Evolutionary conservation across 2,797 vertebrate genomes (phyloP).

Genomic region (Propithecus perrieri): DNA sequence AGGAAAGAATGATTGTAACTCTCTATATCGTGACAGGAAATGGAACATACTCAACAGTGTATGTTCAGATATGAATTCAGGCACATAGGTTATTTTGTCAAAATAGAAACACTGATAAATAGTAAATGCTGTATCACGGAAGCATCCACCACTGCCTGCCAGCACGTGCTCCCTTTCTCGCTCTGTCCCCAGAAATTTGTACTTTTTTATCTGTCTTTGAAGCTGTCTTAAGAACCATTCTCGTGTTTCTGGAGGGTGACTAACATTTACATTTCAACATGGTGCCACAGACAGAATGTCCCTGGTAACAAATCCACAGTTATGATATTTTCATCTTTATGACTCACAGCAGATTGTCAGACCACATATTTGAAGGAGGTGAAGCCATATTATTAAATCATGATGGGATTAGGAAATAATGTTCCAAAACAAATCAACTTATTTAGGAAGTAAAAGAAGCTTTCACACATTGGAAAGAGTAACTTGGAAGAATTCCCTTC

Average conservation of each 20-base stretch:
- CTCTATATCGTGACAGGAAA: not conserved
- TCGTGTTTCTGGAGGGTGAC: not conserved
- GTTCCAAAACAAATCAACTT: conserved; percentile 22
- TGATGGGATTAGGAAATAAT: conserved; percentile 30
- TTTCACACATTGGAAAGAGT: conserved; percentile 24
- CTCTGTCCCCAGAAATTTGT: not conserved
- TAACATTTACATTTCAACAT: conserved; percentile 65
- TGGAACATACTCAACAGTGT: not conserved
- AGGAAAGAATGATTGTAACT: not conserved
- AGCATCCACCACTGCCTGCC: not conserved
- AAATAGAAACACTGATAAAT: not conserved
- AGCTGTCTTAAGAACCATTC: not conserved
- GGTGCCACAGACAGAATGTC: conserved; percentile 58
- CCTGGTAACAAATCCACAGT: conserved; percentile 61
- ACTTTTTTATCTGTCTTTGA: not conserved
- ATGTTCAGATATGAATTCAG: not conserved
- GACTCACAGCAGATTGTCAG: conserved; percentile 47
- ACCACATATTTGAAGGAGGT: conserved; percentile 26
- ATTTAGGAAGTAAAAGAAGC: conserved; percentile 53
- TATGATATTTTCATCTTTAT: conserved; percentile 58
- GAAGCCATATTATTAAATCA: not conserved
- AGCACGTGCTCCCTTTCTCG: not conserved
- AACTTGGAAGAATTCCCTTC: conserved; percentile 33
- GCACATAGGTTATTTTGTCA: not conserved
- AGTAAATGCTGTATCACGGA: not conserved